Evolutionary conservation across 2,113 vertebrate species (phyloP).

Genomic region (Rhinoderma darwinii): DNA sequence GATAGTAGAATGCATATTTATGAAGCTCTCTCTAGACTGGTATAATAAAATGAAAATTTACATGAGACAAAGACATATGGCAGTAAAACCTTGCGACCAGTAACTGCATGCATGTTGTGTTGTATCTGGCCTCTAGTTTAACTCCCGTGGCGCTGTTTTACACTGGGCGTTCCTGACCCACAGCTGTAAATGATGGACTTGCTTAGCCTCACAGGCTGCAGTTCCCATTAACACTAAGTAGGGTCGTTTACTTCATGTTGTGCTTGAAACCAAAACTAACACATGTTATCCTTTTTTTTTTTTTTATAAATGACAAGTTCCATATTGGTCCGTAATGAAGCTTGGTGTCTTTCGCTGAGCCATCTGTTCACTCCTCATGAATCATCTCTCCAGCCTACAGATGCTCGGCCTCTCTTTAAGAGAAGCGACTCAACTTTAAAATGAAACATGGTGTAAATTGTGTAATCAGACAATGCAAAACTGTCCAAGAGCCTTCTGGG

Average conservation of each 20-base stretch:
- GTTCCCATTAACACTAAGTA: constrained; percentile 57
- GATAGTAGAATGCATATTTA: background rate
- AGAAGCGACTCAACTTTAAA: constrained; percentile 48
- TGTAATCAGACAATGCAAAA: constrained; percentile 54
- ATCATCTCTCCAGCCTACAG: constrained; percentile 56
- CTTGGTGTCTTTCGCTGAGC: constrained; percentile 55
- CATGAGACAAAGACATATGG: constrained; percentile 38
- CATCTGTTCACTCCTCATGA: constrained; percentile 59
- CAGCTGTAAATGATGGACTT: constrained; percentile 43
- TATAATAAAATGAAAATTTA: constrained; percentile 12
- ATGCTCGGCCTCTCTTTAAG: constrained; percentile 54
- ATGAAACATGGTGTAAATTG: constrained; percentile 57
- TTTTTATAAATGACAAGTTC: constrained; percentile 56
- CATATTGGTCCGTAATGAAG: constrained; percentile 60
- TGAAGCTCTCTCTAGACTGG: background rate
- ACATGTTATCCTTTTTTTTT: constrained; percentile 50
- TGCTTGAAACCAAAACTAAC: constrained; percentile 57
- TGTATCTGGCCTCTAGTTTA: constrained; percentile 19
- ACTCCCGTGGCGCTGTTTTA: background rate
- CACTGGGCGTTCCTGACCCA: constrained; percentile 24
- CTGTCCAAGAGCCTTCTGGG: constrained; percentile 49
- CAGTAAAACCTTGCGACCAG: constrained; percentile 31
- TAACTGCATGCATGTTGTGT: constrained; percentile 37
- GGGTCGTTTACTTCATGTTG: constrained; percentile 58
- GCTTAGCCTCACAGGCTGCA: constrained; percentile 39